Conservation (phyloP, 2,888 invertebrate genomes). For the Trichopoda pennipes region DNA sequence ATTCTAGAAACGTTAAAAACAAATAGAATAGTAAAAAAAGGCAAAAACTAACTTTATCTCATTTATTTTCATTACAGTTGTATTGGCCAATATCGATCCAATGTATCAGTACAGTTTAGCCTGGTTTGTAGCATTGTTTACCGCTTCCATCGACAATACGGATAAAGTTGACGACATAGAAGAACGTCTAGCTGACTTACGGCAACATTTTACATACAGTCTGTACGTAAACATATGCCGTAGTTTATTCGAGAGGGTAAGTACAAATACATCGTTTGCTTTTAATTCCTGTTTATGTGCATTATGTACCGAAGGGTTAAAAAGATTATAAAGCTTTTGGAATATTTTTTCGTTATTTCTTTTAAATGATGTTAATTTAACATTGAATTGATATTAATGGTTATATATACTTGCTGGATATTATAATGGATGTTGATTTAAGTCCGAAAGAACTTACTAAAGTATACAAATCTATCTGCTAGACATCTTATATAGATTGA, state of each 20-base stretch:
- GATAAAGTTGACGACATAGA: constrained; percentile 91
- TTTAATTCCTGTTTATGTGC: neutral
- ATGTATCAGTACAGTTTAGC: constrained; percentile 98
- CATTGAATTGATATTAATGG: constrained; percentile 57
- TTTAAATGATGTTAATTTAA: constrained; percentile 54
- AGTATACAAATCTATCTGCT: too few relatives aligned
- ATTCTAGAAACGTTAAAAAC: neutral
- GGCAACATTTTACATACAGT: constrained; percentile 92
- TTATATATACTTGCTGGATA: neutral
- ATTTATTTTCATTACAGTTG: constrained; percentile 81
- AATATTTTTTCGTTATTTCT: constrained; percentile 5
- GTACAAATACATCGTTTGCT: constrained; percentile 63
- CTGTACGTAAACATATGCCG: constrained; percentile 95
- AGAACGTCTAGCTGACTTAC: constrained; percentile 87
- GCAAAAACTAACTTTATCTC: constrained; percentile 51
- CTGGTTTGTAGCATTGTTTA: constrained; percentile 96
- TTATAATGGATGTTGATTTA: neutral
- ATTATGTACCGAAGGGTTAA: neutral
- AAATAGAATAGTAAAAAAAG: constrained; percentile 15
- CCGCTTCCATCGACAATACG: constrained; percentile 91
- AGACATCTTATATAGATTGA: too few relatives aligned
- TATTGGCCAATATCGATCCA: constrained; percentile 94
- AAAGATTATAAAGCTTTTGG: neutral
- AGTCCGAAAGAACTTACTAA: too few relatives aligned
- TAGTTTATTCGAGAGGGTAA: constrained; percentile 94